Conservation (phyloP, 2,888 invertebrate species). For the Gastrophysa polygoni region DNA sequence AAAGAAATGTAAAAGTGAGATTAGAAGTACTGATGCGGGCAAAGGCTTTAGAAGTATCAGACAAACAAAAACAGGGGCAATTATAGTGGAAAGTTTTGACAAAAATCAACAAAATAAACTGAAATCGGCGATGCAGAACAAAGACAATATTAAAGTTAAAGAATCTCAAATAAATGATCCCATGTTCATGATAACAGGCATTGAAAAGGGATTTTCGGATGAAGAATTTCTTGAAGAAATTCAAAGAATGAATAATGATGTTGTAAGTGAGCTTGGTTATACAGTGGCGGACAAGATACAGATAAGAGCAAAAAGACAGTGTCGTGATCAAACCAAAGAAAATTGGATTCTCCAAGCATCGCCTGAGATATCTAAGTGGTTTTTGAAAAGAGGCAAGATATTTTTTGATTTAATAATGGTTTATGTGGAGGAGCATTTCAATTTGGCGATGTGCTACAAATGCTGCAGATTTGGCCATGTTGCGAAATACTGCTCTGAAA, state of each 20-base stretch:
- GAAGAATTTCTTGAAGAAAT: not conserved
- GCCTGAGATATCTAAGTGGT: constrained; percentile 9
- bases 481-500: constrained; percentile 8
- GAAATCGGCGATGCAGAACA: not conserved
- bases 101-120: constrained; percentile 6
- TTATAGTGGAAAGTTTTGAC: constrained; percentile 7
- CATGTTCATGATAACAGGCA: constrained; percentile 9
- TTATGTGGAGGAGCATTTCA: not conserved
- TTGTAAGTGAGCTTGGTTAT: not conserved
- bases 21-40: no score
- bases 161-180: constrained; percentile 12
- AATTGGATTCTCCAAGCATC: constrained; percentile 15
- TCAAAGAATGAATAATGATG: not conserved
- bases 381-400: constrained; percentile 3
- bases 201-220: constrained; percentile 1
- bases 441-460: constrained; percentile 17
- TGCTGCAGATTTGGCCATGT: constrained; percentile 23
- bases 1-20: no score
- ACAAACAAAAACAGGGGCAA: not conserved
- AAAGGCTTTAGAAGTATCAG: constrained; percentile 3
- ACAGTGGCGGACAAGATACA: not conserved
- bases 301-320: not conserved
- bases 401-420: not conserved
- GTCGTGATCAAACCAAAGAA: constrained; percentile 8
- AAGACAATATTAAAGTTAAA: constrained; percentile 3